phyloP scores from a whole-genome alignment of 2,113 vertebrate species.

The Hippocampus abdominalis region DNA sequence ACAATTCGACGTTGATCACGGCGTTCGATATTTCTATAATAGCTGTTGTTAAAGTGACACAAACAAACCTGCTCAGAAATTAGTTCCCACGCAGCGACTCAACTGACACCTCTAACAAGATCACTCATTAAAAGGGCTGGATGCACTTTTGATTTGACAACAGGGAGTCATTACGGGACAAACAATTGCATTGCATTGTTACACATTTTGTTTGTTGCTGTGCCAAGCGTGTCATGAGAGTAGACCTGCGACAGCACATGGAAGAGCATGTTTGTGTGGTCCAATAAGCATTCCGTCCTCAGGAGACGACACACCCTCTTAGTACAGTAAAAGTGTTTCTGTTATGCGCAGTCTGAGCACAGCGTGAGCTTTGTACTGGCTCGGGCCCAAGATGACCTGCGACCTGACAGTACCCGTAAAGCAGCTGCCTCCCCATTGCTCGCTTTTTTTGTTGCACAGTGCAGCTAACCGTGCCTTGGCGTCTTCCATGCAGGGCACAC shows the following conservation, averaged over 20 bases:
- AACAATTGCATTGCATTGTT: not conserved
- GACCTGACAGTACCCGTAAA: conserved; percentile 59
- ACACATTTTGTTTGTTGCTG: conserved; percentile 3
- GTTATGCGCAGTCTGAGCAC: conserved; percentile 42
- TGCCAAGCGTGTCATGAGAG: conserved; percentile 18
- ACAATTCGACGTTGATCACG: conserved; percentile 18
- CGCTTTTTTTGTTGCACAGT: conserved; percentile 37
- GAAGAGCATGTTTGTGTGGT: conserved; percentile 41
- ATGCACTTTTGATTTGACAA: not conserved
- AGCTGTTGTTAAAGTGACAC: not conserved
- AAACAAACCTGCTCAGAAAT: not conserved
- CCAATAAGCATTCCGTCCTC: conserved; percentile 35
- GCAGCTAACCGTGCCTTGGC: conserved; percentile 41
- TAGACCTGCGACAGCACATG: conserved; percentile 8
- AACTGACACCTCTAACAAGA: conserved; percentile 6
- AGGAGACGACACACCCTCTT: conserved; percentile 29
- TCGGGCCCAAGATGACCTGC: conserved; percentile 55
- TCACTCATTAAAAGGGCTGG: conserved; percentile 9
- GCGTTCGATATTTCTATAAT: conserved; percentile 59
- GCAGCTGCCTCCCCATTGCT: conserved; percentile 50
- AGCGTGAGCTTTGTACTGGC: conserved; percentile 56
- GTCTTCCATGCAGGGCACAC: conserved; percentile 39
- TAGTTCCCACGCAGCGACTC: not conserved
- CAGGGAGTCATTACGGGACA: not conserved
- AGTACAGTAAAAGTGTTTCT: conserved; percentile 51